Conservation (phyloP, 2,113 vertebrate species). For the Copsychus sechellarum region DNA sequence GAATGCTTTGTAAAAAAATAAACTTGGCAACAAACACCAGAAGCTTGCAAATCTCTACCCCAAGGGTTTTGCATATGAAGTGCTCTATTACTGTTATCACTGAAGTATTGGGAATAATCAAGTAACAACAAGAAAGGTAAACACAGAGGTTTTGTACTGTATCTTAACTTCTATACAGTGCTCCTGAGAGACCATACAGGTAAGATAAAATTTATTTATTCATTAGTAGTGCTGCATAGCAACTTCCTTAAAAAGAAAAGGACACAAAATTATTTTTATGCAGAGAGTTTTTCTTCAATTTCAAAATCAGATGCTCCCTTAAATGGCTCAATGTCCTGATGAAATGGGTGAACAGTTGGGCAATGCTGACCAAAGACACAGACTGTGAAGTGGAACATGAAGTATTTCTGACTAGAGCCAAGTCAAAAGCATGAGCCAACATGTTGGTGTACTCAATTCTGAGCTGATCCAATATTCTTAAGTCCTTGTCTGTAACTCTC, state of each 20-base stretch:
- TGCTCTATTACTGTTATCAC: constrained; percentile 38
- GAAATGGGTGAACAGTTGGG: background rate
- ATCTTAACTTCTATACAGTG: background rate
- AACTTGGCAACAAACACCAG: constrained; percentile 14
- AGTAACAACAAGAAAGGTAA: constrained; percentile 22
- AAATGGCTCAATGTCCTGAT: background rate
- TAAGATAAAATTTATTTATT: background rate
- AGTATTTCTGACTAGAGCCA: background rate
- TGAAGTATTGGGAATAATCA: constrained; percentile 43
- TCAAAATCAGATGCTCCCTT: background rate
- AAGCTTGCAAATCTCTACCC: constrained; percentile 40
- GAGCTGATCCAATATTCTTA: background rate
- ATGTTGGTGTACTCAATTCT: background rate
- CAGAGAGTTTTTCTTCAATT: background rate
- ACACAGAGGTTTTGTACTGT: background rate
- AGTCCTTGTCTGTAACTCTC: background rate
- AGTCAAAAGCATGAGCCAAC: background rate
- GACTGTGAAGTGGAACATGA: background rate
- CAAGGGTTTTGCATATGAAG: constrained; percentile 42
- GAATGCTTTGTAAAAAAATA: background rate
- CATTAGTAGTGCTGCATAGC: background rate
- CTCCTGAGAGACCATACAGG: background rate
- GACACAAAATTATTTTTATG: background rate
- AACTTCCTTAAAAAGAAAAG: background rate
- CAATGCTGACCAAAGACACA: constrained; percentile 2